Evolutionary conservation across 2,113 vertebrate genomes (phyloP), one percentile per base, ranked within the genome.

Genomic region (Tamias sibiricus): DNA sequence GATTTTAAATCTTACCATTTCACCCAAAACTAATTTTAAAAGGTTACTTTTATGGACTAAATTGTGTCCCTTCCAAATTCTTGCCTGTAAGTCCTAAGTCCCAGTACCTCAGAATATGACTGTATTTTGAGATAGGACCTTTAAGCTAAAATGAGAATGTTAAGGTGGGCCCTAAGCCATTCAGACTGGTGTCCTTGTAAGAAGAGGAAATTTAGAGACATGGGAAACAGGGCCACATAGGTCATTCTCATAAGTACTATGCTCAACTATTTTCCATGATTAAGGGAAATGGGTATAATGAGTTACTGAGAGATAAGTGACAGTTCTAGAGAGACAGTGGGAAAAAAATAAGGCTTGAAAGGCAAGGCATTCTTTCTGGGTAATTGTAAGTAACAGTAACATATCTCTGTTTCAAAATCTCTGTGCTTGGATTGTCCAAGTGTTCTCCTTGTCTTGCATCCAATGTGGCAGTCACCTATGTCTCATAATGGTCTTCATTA

Each of bases 261-360:
- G 8, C 4, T 92, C 35, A 94, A 28, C 59, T 71, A 17, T 24
- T 14, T n/a, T 12, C 83, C 13, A 13, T 49, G 26, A n/a, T 83
- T 87, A 92, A 92, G 14, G 30, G 30, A 87, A 66, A 92, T 91
- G 62, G 32, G 32, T 42, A 37, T 57, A 49, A 82, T 14, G 42
- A 62, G 24, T 93, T 95, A 85, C 12, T 68, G 57, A 93, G 30
- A 57, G 13, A 64, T 54, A 40, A n/a, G 16, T 94, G 13, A 82
- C 26, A n/a, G 44, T 86, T 35, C 82, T 57, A 54, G 26, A 35
- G 4, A 79, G 49, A 35, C 35, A 93, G 81, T 17, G 28, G 74
- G 24, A 42, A 81, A 95, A 89, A 88, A 72, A 49, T 75, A 91
- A 87, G 59, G 12, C n/a, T 86, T 92, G 74, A 83, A 42, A 22